Conservation (phyloP, 2,113 vertebrate genomes). For the Pseudorectes ferrugineus region DNA sequence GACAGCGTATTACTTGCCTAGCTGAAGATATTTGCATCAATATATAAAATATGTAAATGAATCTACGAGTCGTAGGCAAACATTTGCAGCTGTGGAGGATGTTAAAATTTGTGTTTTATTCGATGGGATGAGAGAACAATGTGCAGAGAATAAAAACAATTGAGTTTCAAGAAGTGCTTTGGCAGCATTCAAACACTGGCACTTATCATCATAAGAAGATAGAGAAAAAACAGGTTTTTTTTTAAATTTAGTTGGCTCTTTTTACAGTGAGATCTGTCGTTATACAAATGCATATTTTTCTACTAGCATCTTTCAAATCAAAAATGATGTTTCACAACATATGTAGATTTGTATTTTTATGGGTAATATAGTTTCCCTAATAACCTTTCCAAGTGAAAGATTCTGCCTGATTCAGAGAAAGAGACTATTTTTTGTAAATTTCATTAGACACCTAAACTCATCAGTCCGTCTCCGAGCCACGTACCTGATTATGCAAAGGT, state of each 20-base stretch:
- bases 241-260: background rate
- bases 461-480: slow-evolving; percentile 17
- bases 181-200: background rate
- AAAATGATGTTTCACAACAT: slow-evolving; percentile 28
- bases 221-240: background rate
- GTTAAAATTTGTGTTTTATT: slow-evolving; percentile 32
- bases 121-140: background rate
- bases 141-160: slow-evolving; percentile 26
- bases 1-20: background rate
- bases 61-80: background rate
- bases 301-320: background rate
- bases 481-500: slow-evolving; percentile 44
- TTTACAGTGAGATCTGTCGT: background rate
- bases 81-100: slow-evolving; percentile 28
- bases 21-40: slow-evolving; percentile 31
- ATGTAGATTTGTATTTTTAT: slow-evolving; percentile 58
- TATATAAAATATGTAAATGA: slow-evolving; percentile 52
- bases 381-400: slow-evolving; percentile 51
- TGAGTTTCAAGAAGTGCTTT: slow-evolving; percentile 31
- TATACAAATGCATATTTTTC: slow-evolving; percentile 13
- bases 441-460: slow-evolving; percentile 53
- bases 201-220: background rate
- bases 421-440: slow-evolving; percentile 30
- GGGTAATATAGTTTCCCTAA: slow-evolving; percentile 44
- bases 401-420: slow-evolving; percentile 27